Evolutionary conservation across 2,113 vertebrate genomes (phyloP).

Genomic region (Casuarius casuarius): DNA sequence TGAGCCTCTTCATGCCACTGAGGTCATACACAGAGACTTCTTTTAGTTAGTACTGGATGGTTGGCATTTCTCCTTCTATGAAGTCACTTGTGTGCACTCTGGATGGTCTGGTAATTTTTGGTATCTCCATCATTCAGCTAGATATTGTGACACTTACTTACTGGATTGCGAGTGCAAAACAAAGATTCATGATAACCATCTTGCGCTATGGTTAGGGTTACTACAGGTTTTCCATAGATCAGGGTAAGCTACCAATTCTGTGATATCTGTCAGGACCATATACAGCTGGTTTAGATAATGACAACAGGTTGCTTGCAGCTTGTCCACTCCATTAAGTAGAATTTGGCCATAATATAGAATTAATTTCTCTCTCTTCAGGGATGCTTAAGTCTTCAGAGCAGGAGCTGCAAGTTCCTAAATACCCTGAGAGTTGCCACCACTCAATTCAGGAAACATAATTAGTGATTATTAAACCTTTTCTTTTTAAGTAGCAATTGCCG

Average conservation of each 20-base stretch:
- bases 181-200: background rate
- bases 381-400: background rate
- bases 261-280: background rate
- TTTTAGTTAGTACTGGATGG: background rate
- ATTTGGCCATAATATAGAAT: background rate
- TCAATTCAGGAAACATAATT: background rate
- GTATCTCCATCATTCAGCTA: background rate
- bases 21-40: conserved; percentile 5
- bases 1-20: background rate
- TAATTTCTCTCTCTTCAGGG: background rate
- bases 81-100: background rate
- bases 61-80: background rate
- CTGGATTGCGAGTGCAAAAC: background rate
- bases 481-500: background rate
- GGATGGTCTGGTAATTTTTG: conserved; percentile 7
- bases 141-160: background rate
- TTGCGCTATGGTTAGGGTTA: background rate
- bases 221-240: background rate
- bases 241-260: background rate
- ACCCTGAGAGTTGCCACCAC: background rate
- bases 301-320: background rate
- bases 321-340: background rate
- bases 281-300: background rate
- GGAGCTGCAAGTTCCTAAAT: background rate
- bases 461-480: background rate